Conservation (phyloP, 2,888 invertebrate genomes). For the Pediacus dermestoides region DNA sequence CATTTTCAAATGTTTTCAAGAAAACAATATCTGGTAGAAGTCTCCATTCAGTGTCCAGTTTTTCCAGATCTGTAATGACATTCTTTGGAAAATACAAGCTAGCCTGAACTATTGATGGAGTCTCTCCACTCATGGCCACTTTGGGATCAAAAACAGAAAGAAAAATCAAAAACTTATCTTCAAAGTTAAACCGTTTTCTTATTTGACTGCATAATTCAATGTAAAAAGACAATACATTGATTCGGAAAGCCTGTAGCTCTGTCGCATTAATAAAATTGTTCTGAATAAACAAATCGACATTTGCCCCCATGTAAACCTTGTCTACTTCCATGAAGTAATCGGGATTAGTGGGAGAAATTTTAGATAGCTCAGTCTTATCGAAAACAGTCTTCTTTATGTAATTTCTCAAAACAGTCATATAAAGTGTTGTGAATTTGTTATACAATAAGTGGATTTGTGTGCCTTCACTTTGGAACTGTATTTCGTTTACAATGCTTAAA, state of each 20-base stretch:
- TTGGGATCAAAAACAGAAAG: conserved; percentile 9
- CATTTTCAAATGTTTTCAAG: conserved; percentile 7
- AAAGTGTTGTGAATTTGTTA: conserved; percentile 10
- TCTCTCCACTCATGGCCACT: conserved; percentile 7
- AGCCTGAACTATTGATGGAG: conserved; percentile 7
- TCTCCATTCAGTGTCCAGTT: conserved; percentile 12
- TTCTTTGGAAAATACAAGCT: too few relatives aligned
- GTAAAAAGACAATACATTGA: conserved; percentile 13
- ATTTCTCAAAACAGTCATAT: conserved; percentile 13
- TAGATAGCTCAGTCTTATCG: too few relatives aligned
- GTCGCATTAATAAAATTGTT: conserved; percentile 1
- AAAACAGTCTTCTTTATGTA: conserved; percentile 13
- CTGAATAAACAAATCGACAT: conserved; percentile 11
- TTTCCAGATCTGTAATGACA: conserved; percentile 9
- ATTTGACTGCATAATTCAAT: conserved; percentile 14
- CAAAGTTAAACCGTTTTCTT: conserved; percentile 13
- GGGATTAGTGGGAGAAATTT: too few relatives aligned
- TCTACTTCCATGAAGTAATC: conserved; percentile 7
- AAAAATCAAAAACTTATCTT: conserved; percentile 12
- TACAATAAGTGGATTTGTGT: conserved; percentile 12
- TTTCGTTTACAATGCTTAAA: conserved; percentile 17
- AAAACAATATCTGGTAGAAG: conserved; percentile 8
- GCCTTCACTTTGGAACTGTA: conserved; percentile 14
- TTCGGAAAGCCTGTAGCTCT: conserved; percentile 12
- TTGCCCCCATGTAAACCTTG: conserved; percentile 13